These are phyloP conservation scores for Folsomia manolachei DNA, from an alignment of 2,888 invertebrate species.

Conservation along the genomic window DNA sequence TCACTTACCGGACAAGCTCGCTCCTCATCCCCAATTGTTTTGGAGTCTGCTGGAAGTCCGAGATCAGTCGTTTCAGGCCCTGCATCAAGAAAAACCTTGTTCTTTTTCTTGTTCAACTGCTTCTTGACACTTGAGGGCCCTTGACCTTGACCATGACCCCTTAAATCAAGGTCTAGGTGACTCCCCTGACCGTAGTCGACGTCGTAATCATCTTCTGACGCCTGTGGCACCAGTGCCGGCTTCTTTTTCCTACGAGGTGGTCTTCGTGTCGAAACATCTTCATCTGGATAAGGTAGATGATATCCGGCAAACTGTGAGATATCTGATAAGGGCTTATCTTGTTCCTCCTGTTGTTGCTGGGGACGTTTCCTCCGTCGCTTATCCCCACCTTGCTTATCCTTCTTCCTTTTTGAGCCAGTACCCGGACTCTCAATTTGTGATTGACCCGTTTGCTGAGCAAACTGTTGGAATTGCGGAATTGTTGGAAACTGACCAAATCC, in stretches of 20 bases:
- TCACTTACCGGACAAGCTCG: slow-evolving; percentile 37
- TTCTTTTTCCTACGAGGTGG: slow-evolving; percentile 8
- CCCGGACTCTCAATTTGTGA: no score
- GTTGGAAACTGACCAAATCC: background rate
- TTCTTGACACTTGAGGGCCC: slow-evolving; percentile 12
- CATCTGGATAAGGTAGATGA: no score
- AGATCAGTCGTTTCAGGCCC: background rate
- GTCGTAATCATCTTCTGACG: background rate
- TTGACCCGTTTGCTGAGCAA: background rate
- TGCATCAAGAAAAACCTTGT: no score
- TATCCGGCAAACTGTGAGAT: background rate
- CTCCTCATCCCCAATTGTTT: slow-evolving; percentile 25
- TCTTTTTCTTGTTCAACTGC: slow-evolving; percentile 21
- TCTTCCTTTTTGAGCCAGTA: background rate
- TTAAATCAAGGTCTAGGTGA: background rate
- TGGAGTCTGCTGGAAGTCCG: slow-evolving; percentile 25
- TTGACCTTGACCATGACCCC: background rate
- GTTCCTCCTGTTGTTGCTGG: background rate
- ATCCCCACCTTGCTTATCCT: slow-evolving; percentile 3
- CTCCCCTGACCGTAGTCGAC: background rate
- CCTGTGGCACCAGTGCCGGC: background rate
- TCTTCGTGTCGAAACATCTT: background rate
- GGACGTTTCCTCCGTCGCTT: background rate
- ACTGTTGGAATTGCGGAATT: background rate
- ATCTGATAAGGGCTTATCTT: background rate